Evolutionary conservation across 2,888 invertebrate species (phyloP).

Genomic region (Pegoplata infirma): DNA sequence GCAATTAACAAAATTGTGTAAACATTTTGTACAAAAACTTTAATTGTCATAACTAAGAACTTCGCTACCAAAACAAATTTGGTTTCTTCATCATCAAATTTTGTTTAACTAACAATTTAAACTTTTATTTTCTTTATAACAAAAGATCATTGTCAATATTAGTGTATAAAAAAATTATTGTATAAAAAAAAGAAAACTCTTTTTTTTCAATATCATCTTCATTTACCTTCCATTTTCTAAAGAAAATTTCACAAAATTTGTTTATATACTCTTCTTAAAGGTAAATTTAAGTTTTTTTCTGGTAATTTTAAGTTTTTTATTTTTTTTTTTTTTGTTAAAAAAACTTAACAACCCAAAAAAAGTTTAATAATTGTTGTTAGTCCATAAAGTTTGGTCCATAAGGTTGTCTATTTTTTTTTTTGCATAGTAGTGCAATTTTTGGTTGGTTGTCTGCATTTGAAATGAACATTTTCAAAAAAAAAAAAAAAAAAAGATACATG

Average conservation of each 20-base stretch:
- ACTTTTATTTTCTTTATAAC: no score
- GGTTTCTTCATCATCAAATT: no score
- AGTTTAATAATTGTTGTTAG: conserved; percentile 26
- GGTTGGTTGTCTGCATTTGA: background rate
- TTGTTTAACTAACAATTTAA: no score
- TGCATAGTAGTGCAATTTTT: background rate
- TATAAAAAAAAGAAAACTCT: background rate
- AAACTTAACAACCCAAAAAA: background rate
- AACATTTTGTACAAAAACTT: no score
- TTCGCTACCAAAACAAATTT: no score
- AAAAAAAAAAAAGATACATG: conserved; percentile 57
- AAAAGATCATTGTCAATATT: background rate
- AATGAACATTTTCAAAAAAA: background rate
- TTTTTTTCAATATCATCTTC: background rate
- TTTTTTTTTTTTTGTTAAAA: background rate
- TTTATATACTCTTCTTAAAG: no score
- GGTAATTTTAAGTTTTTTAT: background rate
- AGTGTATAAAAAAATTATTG: background rate
- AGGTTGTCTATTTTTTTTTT: conserved; percentile 14
- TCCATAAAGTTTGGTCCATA: conserved; percentile 18
- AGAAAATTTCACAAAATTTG: no score
- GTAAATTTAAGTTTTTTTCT: background rate
- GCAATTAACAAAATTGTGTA: no score
- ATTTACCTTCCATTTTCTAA: background rate
- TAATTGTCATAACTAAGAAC: no score